phyloP scores from a whole-genome alignment of 2,797 vertebrate genomes.

The Lepus townsendii region DNA sequence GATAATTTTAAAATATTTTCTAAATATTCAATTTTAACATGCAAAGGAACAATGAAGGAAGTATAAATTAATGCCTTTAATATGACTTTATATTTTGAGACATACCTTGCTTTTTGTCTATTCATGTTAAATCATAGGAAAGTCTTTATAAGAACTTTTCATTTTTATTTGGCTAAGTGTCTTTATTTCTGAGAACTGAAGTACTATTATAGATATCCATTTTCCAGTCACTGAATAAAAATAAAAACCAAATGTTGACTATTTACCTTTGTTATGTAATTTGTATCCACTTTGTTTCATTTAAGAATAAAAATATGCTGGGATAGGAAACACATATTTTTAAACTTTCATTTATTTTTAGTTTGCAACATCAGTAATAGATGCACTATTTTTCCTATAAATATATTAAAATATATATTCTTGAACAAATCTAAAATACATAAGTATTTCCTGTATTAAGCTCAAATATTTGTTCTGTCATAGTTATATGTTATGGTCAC shows the following conservation, averaged over 20 bases:
- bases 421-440: slow-evolving; percentile 46
- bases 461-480: slow-evolving; percentile 24
- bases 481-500: not conserved
- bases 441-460: not conserved
- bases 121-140: not conserved
- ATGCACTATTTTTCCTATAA: not conserved
- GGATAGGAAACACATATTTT: not conserved
- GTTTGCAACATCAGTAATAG: not conserved
- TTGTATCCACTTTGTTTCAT: not conserved
- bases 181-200: slow-evolving; percentile 20
- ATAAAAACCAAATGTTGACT: not conserved
- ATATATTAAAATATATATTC: not conserved
- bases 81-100: not conserved
- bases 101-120: not conserved
- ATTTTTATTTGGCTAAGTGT: not conserved
- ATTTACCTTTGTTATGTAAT: not conserved
- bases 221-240: not conserved
- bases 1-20: not conserved
- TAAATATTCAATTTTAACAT: not conserved
- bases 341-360: not conserved
- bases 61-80: not conserved
- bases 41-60: not conserved
- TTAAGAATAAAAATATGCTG: not conserved
- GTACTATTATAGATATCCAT: not conserved
- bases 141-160: not conserved